These are phyloP conservation scores for Diorhabda elongata DNA, from an alignment of 1,140 invertebrate genomes.

Conservation along the genomic window DNA sequence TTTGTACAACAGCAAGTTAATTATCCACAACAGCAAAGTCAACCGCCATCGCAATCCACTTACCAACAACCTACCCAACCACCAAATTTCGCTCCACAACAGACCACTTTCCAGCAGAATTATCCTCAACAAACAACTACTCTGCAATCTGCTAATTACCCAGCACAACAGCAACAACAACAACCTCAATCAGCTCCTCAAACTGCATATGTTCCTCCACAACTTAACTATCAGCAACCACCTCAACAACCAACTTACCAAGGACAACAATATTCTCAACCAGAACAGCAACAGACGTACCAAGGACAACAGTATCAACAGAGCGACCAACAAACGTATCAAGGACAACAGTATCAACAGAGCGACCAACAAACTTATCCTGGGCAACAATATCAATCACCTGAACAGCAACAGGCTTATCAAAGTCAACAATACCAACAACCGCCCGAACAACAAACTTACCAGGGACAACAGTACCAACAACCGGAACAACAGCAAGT, in stretches of 20 bases:
- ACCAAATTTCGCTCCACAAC: conserved; percentile 11
- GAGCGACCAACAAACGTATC: conserved; percentile 13
- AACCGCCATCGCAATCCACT: conserved; percentile 4
- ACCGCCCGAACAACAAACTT: neutral
- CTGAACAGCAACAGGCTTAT: conserved; percentile 21
- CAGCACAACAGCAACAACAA: conserved; percentile 24
- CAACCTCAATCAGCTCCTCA: conserved; percentile 29
- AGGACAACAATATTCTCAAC: conserved; percentile 28
- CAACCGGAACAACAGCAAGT: conserved; percentile 23
- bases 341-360: conserved; percentile 20
- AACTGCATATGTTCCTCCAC: conserved; percentile 17
- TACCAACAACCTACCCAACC: conserved; percentile 21
- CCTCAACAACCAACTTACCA: conserved; percentile 27
- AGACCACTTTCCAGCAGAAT: conserved; percentile 26
- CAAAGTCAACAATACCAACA: neutral
- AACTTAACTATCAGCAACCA: conserved; percentile 22
- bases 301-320: conserved; percentile 5
- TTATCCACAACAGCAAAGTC: conserved; percentile 11
- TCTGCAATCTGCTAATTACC: conserved; percentile 23
- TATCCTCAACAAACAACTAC: conserved; percentile 26
- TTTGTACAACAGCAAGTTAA: conserved; percentile 23
- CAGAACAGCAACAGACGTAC: conserved; percentile 20
- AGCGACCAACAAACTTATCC: conserved; percentile 15
- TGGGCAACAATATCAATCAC: conserved; percentile 16
- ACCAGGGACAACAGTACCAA: conserved; percentile 16